Evolutionary conservation across 2,113 vertebrate genomes (phyloP).

Genomic region (Ictidomys tridecemlineatus): DNA sequence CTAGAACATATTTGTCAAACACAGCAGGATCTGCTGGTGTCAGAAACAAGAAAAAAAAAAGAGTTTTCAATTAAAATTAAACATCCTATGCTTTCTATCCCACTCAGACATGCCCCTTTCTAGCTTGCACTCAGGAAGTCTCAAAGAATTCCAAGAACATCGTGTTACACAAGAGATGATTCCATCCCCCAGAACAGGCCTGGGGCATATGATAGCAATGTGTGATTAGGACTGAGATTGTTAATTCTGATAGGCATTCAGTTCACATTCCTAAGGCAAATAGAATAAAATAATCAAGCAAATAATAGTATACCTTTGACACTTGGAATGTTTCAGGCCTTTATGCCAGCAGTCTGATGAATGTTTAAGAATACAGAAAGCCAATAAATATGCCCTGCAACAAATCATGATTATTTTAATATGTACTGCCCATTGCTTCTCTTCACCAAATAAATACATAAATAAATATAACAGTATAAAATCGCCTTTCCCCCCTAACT

Average conservation of each 20-base stretch:
- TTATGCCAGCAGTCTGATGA: slow-evolving; percentile 27
- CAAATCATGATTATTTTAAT: slow-evolving; percentile 70
- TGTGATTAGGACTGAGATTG: slow-evolving; percentile 26
- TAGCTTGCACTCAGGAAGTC: slow-evolving; percentile 70
- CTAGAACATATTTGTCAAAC: slow-evolving; percentile 89
- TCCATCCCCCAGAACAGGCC: slow-evolving; percentile 39
- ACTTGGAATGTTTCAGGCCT: slow-evolving; percentile 64
- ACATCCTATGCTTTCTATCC: slow-evolving; percentile 76
- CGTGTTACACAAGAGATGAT: slow-evolving; percentile 57
- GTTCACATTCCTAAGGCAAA: slow-evolving; percentile 70
- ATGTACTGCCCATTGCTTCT: slow-evolving; percentile 29
- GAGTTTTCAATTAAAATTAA: slow-evolving; percentile 88
- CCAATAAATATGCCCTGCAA: slow-evolving; percentile 51
- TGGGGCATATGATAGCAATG: background rate
- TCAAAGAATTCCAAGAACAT: slow-evolving; percentile 78
- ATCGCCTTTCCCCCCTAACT: slow-evolving; percentile 63
- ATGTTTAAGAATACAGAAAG: slow-evolving; percentile 73
- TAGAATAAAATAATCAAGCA: slow-evolving; percentile 26
- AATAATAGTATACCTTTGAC: background rate
- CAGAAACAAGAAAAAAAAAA: slow-evolving; percentile 79
- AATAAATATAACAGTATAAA: slow-evolving; percentile 43
- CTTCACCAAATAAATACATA: slow-evolving; percentile 40
- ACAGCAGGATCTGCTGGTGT: slow-evolving; percentile 84
- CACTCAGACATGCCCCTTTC: slow-evolving; percentile 71
- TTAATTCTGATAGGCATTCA: background rate